Conservation (phyloP, 2,797 vertebrate genomes). For the Acanthurus lineatus region DNA sequence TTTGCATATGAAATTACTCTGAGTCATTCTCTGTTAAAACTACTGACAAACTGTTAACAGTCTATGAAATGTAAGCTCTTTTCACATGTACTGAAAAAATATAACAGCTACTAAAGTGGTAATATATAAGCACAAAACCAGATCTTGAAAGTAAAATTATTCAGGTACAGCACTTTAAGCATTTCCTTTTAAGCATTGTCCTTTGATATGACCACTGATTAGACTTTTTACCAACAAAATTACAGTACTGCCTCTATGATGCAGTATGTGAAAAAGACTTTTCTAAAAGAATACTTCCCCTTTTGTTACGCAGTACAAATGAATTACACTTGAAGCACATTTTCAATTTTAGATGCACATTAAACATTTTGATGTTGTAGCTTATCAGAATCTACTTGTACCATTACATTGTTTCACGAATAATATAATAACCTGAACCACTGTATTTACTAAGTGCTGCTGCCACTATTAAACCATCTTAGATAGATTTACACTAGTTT, state of each 20-base stretch:
- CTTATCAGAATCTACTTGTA: neutral
- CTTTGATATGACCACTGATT: neutral
- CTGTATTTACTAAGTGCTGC: conserved; percentile 15
- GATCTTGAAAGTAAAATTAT: conserved; percentile 9
- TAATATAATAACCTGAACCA: conserved; percentile 14
- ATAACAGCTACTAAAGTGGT: conserved; percentile 27
- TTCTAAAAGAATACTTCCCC: neutral
- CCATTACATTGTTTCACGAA: neutral
- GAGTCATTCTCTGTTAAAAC: conserved; percentile 50
- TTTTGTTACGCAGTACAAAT: neutral
- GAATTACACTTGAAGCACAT: neutral
- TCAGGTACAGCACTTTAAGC: neutral
- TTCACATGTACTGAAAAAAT: conserved; percentile 31
- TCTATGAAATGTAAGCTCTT: conserved; percentile 22
- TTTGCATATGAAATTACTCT: conserved; percentile 62
- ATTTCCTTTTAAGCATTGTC: conserved; percentile 19
- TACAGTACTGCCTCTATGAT: neutral
- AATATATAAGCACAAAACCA: conserved; percentile 16
- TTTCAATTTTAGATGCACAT: neutral
- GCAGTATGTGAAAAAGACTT: neutral
- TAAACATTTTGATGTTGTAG: conserved; percentile 8
- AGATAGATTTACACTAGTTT: conserved; percentile 29
- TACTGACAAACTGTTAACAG: conserved; percentile 50
- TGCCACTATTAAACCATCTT: conserved; percentile 15
- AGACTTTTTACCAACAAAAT: neutral